These are phyloP conservation scores for Sebastes kiyomatsui DNA, from an alignment of 2,797 vertebrate genomes.

Conservation along the genomic window DNA sequence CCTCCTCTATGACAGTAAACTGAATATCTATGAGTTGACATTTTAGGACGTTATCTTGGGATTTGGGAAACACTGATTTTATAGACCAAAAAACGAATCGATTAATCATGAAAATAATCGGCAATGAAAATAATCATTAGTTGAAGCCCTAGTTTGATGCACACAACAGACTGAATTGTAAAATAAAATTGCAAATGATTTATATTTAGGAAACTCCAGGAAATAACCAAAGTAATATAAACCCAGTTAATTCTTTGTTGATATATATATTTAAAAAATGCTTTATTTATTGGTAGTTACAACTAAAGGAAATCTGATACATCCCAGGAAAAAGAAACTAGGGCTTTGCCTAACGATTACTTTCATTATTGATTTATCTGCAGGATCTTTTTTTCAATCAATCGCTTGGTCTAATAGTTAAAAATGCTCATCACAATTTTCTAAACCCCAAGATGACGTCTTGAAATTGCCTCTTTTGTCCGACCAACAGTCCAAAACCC, in stretches of 20 bases:
- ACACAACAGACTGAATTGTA: neutral
- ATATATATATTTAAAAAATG: neutral
- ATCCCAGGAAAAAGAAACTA: neutral
- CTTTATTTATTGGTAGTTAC: neutral
- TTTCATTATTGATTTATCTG: neutral
- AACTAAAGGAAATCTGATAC: neutral
- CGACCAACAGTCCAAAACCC: neutral
- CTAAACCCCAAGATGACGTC: neutral
- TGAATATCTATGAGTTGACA: too few relatives aligned
- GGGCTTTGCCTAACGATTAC: neutral
- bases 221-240: neutral
- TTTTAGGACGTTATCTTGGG: too few relatives aligned
- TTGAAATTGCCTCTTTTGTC: neutral
- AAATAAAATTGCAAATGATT: neutral
- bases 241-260: neutral
- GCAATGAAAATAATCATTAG: too few relatives aligned
- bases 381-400: neutral
- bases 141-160: neutral
- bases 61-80: too few relatives aligned
- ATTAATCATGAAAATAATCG: too few relatives aligned
- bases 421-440: neutral
- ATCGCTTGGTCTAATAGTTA: neutral
- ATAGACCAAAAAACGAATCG: too few relatives aligned
- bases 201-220: neutral
- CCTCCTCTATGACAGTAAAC: too few relatives aligned